Evolutionary conservation across 2,113 vertebrate genomes (phyloP).

Genomic region (Callorhinus ursinus): DNA sequence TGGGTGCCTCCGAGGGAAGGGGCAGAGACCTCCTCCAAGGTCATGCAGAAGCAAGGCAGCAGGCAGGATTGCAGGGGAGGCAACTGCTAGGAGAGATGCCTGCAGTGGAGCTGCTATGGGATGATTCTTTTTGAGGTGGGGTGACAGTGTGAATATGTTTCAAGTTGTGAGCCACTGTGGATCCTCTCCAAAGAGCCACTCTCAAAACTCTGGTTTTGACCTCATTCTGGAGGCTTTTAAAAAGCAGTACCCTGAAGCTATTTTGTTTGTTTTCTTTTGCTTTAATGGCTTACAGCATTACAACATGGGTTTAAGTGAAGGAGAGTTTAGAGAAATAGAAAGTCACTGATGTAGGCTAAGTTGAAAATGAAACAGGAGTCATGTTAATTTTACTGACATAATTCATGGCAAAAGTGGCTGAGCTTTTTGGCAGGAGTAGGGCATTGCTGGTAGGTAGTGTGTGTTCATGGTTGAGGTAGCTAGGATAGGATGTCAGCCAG

Average conservation of each 20-base stretch:
- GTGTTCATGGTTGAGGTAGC: not conserved
- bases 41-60: not conserved
- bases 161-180: not conserved
- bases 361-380: not conserved
- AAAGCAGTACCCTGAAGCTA: not conserved
- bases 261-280: conserved; percentile 40
- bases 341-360: conserved; percentile 18
- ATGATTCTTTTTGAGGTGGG: not conserved
- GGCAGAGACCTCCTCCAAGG: not conserved
- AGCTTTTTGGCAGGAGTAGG: not conserved
- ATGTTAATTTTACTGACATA: not conserved
- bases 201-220: not conserved
- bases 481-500: not conserved
- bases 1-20: not conserved
- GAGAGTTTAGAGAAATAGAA: conserved; percentile 23
- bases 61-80: not conserved
- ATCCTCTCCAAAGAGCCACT: not conserved
- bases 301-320: not conserved
- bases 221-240: not conserved
- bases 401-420: not conserved
- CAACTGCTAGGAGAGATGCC: not conserved
- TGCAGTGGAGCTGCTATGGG: not conserved
- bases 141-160: not conserved
- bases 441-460: not conserved
- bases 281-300: conserved; percentile 31